Base-by-base conservation (phyloP, 1,140 invertebrate species). In the Drosophila parvula region DNA sequence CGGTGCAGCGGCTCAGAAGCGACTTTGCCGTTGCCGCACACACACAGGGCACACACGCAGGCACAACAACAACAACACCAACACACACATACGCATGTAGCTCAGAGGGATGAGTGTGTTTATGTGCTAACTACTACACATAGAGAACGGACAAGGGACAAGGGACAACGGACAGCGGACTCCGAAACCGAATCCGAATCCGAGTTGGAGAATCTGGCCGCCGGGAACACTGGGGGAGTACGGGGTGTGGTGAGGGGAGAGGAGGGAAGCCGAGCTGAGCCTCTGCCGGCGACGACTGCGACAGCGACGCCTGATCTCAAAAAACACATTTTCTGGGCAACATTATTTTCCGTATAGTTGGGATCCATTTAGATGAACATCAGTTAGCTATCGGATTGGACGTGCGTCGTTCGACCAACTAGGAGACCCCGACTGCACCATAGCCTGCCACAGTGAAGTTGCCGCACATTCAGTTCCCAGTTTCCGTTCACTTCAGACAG, bases 291-390 rank as follows among this genome's bases (percentile, higher is more conserved):
- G 30, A 8, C 30, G 30, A 8, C 30, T 5, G 30, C 30, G 30
- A 8, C 30, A 8, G 30, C 30, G 30, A 8, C 30, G 5, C 7
- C 74, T 78, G 89, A 89, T 90, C 83, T 77, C 81, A 79, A 90
- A 90, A 90, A 91, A 69, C 73, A 76, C 73, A 76, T 71, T 91
- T 89, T 89, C 79, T 84, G 84, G 84, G 73, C 90, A 80, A 90
- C 90, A 91, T 86, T 90, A 89, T 86, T 83, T 85, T 90, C 89
- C 78, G 74, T 86, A 91, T 91, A 90, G 84, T 91, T 90, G 81
- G 85, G 90, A 91, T 86, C 88, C 88, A 88, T 91, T 91, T 91
- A 91, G 90, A 91, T 91, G 90, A 91, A 91, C 84, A 91, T 90
- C 90, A 91, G 90, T 90, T 85, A 90, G 90, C 90, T 91, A 90